Conservation (phyloP, 2,113 vertebrate species). For the Crotophaga sulcirostris region DNA sequence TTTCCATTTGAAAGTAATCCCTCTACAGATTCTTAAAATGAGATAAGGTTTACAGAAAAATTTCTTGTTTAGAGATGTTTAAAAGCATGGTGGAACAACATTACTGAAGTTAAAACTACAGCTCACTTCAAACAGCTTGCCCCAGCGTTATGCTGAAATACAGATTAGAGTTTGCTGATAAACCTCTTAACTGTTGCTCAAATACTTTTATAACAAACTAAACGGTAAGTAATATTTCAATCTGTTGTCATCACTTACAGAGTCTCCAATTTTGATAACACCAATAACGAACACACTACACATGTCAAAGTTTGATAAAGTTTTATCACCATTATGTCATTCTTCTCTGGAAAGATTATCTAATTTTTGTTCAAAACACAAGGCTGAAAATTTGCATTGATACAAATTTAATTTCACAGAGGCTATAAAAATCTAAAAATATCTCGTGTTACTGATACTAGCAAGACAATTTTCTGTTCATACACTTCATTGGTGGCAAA, state of each 20-base stretch:
- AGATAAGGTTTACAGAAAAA: background rate
- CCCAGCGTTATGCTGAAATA: background rate
- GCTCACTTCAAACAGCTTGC: background rate
- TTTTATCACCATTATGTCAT: background rate
- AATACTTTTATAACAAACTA: background rate
- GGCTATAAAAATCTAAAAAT: background rate
- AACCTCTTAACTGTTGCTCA: background rate
- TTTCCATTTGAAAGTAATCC: background rate
- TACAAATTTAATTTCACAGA: background rate
- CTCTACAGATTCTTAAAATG: background rate
- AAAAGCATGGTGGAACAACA: background rate
- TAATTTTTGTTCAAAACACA: background rate
- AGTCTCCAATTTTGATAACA: background rate
- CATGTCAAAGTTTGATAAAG: background rate
- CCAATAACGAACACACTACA: background rate
- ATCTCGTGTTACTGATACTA: background rate
- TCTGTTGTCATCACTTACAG: background rate
- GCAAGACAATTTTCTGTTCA: background rate
- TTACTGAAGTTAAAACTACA: background rate
- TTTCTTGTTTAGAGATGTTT: background rate
- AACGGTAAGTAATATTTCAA: background rate
- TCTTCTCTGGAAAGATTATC: background rate
- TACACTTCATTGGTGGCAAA: background rate
- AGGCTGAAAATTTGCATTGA: background rate
- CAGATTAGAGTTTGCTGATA: background rate